Conservation (phyloP, 2,797 vertebrate species). For the Characodon lateralis region DNA sequence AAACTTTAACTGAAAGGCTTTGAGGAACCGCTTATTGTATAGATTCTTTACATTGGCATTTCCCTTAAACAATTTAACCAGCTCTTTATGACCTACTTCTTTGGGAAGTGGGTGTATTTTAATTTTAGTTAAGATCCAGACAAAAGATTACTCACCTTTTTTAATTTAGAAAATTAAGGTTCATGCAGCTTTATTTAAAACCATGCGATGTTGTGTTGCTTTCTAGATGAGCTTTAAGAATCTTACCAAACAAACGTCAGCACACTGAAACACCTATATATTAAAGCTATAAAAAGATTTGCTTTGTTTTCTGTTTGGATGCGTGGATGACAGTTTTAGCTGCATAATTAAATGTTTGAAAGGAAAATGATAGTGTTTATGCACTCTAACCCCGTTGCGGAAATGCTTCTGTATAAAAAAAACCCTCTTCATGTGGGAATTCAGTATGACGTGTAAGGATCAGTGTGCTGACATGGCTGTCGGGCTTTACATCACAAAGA, state of each 20-base stretch:
- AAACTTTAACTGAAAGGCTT: background rate
- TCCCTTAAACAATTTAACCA: background rate
- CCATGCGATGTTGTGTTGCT: background rate
- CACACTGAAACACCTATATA: conserved; percentile 25
- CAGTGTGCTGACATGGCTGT: background rate
- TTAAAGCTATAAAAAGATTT: conserved; percentile 51
- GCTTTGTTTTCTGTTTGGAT: conserved; percentile 31
- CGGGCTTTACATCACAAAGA: conserved; percentile 19
- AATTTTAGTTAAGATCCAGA: background rate
- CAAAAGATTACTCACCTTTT: background rate
- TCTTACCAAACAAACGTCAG: conserved; percentile 1
- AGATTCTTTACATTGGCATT: background rate
- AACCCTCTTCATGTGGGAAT: conserved; percentile 23
- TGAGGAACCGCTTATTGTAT: background rate
- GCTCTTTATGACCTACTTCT: background rate
- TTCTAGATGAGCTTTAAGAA: background rate
- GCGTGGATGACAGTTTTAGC: conserved; percentile 47
- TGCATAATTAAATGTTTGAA: conserved; percentile 55
- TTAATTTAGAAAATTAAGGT: background rate
- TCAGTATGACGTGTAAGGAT: conserved; percentile 24
- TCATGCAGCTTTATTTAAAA: background rate
- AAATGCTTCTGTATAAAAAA: conserved; percentile 36
- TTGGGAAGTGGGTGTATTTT: background rate
- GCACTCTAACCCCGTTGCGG: conserved; percentile 26
- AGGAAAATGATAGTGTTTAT: conserved; percentile 59